Evolutionary conservation across 2,113 vertebrate genomes (phyloP).

Genomic region (Anarhynchus alexandrinus): DNA sequence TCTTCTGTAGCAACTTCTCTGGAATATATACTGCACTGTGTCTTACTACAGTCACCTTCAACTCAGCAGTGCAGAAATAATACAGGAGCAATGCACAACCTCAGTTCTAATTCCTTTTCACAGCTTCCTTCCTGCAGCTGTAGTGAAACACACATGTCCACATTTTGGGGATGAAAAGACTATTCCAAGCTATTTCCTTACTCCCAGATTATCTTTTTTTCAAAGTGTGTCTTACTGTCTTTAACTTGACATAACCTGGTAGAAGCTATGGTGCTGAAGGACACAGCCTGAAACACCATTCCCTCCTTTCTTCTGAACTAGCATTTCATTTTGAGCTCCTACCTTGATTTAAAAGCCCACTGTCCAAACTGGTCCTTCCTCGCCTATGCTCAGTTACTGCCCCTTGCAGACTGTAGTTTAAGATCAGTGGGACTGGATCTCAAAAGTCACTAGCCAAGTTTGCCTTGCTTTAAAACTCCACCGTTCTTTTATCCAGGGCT

Average conservation of each 20-base stretch:
- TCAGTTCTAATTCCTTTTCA: not conserved
- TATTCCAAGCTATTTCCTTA: not conserved
- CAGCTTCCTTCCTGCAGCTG: conserved; percentile 32
- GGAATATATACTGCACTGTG: not conserved
- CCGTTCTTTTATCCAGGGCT: not conserved
- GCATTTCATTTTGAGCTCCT: not conserved
- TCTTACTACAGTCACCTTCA: not conserved
- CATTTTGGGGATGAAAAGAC: not conserved
- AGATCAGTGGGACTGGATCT: not conserved
- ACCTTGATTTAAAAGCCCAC: not conserved
- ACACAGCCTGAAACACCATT: not conserved
- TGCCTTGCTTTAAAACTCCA: not conserved
- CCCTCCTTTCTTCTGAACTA: not conserved
- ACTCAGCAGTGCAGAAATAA: not conserved
- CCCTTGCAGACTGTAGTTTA: not conserved
- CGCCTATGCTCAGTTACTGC: not conserved
- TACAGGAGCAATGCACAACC: not conserved
- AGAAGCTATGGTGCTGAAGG: not conserved
- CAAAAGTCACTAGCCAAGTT: not conserved
- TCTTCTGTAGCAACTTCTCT: not conserved
- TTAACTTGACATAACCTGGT: not conserved
- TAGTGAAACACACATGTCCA: not conserved
- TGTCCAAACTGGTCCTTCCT: not conserved
- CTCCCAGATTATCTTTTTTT: not conserved
- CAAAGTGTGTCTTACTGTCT: not conserved